Evolutionary conservation across 1,140 invertebrate species (phyloP).

Genomic region (Sarcophaga peregrina): DNA sequence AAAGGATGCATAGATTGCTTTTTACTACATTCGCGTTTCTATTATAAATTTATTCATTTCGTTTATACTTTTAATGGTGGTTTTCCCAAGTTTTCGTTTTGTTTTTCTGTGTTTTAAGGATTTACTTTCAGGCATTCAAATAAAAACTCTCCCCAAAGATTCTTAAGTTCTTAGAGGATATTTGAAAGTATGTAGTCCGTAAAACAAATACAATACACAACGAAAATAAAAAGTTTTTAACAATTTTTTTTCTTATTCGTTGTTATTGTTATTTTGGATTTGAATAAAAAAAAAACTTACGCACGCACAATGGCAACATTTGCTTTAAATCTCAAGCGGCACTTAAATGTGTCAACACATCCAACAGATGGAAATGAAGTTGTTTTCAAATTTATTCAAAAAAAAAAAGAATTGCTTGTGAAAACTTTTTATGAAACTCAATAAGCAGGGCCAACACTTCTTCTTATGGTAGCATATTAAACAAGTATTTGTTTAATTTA

Average conservation of each 20-base stretch:
- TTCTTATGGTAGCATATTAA: no score
- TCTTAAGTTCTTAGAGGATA: neutral
- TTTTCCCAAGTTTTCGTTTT: neutral
- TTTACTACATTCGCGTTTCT: no score
- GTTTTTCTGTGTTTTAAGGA: constrained; percentile 15
- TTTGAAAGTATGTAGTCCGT: neutral
- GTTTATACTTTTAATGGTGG: constrained; percentile 27
- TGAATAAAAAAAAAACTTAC: neutral
- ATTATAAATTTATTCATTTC: no score
- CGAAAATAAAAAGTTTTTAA: no score
- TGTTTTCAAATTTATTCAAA: no score
- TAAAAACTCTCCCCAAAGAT: neutral
- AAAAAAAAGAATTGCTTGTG: no score
- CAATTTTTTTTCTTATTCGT: neutral
- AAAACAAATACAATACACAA: neutral
- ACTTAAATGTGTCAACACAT: neutral
- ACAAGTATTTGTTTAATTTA: no score
- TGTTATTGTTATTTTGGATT: neutral
- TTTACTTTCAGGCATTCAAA: neutral
- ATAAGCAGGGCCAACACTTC: no score
- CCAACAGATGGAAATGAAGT: no score
- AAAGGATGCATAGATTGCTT: no score
- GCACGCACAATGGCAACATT: neutral
- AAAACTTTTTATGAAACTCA: no score
- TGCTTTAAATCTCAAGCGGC: neutral